Evolutionary conservation across 2,888 invertebrate genomes (phyloP), one percentile per base, ranked within the genome.

Genomic region (Himalopsyche japonica): DNA sequence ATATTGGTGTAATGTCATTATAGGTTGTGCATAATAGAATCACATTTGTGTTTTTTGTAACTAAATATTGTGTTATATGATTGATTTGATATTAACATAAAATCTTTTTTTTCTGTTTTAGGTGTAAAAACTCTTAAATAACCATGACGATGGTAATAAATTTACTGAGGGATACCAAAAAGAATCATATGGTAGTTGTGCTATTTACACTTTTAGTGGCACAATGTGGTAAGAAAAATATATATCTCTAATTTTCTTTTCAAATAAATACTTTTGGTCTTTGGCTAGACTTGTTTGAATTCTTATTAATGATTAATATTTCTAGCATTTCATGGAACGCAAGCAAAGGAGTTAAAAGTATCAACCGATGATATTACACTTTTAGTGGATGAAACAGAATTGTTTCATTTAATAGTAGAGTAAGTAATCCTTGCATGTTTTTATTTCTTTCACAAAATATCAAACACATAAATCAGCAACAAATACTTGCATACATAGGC

Each of bases 281-380:
- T 37, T 8, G 8, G 8, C 10, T 1, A 37, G 10, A 8, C 37
- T 43, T 43, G 0, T 18, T 47, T 15, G 12, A 32, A 47, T 24
- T 64, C 49, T 57, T 70, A 81, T 7, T 48, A 48, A 18, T 84
- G 47, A 47, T 82, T 84, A 81, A 49, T 24, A 83, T 80, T 91
- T 90, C 49, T 90, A 92, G 92, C 80, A 32, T 77, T 81, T 37
- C 91, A 91, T 87, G 88, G 88, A 87, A 90, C 89, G 89, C 89
- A 91, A 89, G 89, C 91, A 88, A 90, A 57, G 34, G 91, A 90
- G 87, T 88, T 95, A 87, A 92, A 90, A 85, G 89, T 95, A 79
- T 93, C 94, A 78, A 88, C 90, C 76, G 92, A 93, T 87, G 95
- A 95, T 89, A 88, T 95, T 84, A 92, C 91, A 85, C 89, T 95